Evolutionary conservation across 2,888 invertebrate genomes (phyloP).

Genomic region (Girardia tigrina): DNA sequence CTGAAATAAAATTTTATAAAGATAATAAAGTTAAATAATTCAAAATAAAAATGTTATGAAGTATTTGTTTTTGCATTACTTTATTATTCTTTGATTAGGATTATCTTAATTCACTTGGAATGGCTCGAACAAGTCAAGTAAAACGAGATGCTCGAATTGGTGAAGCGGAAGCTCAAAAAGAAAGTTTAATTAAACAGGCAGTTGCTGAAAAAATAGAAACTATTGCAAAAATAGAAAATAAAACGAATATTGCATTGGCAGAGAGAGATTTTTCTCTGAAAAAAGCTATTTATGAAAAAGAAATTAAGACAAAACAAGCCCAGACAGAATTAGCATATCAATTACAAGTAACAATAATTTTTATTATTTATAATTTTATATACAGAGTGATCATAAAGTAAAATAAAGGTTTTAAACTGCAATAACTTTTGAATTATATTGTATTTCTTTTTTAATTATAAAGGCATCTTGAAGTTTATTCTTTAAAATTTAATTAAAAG

Average conservation of each 20-base stretch:
- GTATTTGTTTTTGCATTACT: too few relatives aligned
- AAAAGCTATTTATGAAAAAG: conserved; percentile 87
- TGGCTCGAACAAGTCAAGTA: conserved; percentile 49
- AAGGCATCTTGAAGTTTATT: too few relatives aligned
- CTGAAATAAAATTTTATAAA: too few relatives aligned
- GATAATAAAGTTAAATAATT: too few relatives aligned
- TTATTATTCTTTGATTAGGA: conserved; percentile 45
- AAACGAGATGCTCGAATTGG: conserved; percentile 78
- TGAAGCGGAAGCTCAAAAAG: conserved; percentile 76
- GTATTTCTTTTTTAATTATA: too few relatives aligned
- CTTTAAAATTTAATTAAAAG: too few relatives aligned
- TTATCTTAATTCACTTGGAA: conserved; percentile 72
- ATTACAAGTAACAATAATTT: conserved; percentile 43
- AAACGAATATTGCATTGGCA: conserved; percentile 89
- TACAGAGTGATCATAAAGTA: too few relatives aligned
- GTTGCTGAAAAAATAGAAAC: conserved; percentile 88
- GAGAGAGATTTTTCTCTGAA: conserved; percentile 88
- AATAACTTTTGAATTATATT: too few relatives aligned
- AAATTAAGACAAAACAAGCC: conserved; percentile 75
- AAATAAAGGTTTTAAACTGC: too few relatives aligned
- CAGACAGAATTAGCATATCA: conserved; percentile 50
- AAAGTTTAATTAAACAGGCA: conserved; percentile 77
- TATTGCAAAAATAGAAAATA: conserved; percentile 81
- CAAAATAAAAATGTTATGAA: too few relatives aligned
- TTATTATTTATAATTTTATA: too few relatives aligned